These are phyloP conservation scores for Tinamus major DNA, from an alignment of 2,797 vertebrate species.

Conservation along the genomic window DNA sequence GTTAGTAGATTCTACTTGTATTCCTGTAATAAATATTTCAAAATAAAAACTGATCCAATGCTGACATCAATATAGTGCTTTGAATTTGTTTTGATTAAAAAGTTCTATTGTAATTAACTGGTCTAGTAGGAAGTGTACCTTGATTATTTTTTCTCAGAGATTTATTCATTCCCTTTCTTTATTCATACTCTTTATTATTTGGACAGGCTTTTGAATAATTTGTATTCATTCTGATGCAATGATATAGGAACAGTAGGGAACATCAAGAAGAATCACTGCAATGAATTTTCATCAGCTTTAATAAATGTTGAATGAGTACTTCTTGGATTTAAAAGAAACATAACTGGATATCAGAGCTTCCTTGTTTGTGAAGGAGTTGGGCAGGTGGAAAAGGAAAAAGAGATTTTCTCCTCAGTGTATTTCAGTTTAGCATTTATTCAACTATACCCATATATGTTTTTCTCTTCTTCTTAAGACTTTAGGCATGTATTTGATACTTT, in stretches of 20 bases:
- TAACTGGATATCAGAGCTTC: not conserved
- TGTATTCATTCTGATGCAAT: not conserved
- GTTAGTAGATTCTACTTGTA: slow-evolving; percentile 28
- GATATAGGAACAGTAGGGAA: not conserved
- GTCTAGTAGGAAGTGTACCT: not conserved
- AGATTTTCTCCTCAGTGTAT: not conserved
- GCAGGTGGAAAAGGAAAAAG: not conserved
- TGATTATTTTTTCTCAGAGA: not conserved
- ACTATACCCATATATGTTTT: not conserved
- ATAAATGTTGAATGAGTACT: not conserved
- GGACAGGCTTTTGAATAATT: not conserved
- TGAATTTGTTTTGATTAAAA: slow-evolving; percentile 34
- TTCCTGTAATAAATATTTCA: not conserved
- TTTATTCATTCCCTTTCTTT: slow-evolving; percentile 4
- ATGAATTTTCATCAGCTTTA: slow-evolving; percentile 2
- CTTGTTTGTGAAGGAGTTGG: not conserved
- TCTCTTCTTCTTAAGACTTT: not conserved
- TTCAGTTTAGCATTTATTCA: not conserved
- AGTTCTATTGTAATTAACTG: slow-evolving; percentile 12
- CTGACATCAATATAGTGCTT: not conserved
- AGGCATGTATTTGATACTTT: not conserved
- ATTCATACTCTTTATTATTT: not conserved
- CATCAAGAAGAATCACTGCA: not conserved
- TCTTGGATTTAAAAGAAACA: not conserved
- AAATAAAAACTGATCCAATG: not conserved